These are phyloP conservation scores for Amia ocellicauda DNA, from an alignment of 2,113 vertebrate genomes.

Conservation along the genomic window DNA sequence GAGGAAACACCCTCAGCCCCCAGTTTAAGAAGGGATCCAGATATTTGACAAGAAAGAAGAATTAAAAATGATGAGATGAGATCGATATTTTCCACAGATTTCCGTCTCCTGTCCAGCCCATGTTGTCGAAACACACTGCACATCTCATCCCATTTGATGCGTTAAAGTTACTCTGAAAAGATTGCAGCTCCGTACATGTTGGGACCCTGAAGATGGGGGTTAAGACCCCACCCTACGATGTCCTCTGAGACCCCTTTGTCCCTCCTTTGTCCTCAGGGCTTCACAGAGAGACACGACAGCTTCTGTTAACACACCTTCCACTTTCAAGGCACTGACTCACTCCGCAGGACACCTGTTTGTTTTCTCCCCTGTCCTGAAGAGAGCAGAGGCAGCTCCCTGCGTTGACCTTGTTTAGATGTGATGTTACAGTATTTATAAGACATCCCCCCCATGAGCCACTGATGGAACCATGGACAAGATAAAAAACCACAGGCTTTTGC, in stretches of 20 bases:
- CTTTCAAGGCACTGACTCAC: constrained; percentile 61
- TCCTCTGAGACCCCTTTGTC: constrained; percentile 70
- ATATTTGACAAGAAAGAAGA: no score
- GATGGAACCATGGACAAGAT: no score
- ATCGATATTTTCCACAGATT: no score
- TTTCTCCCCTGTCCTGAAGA: neutral
- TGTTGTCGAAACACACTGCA: no score
- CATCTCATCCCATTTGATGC: no score
- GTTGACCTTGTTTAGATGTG: neutral
- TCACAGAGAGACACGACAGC: constrained; percentile 59
- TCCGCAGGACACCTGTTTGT: constrained; percentile 8
- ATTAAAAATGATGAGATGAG: no score
- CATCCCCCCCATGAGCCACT: no score
- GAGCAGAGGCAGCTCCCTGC: neutral
- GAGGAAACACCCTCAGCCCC: no score
- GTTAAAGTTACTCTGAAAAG: constrained; percentile 59
- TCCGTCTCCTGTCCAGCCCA: no score
- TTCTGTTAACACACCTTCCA: constrained; percentile 56
- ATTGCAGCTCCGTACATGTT: constrained; percentile 54
- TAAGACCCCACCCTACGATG: constrained; percentile 37
- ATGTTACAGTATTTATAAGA: no score
- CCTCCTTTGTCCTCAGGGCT: constrained; percentile 54
- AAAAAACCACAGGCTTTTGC: no score
- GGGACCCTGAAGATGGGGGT: constrained; percentile 64
- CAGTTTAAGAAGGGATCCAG: no score